Conservation (phyloP, 2,888 invertebrate genomes). For the Himalopsyche anomala region DNA sequence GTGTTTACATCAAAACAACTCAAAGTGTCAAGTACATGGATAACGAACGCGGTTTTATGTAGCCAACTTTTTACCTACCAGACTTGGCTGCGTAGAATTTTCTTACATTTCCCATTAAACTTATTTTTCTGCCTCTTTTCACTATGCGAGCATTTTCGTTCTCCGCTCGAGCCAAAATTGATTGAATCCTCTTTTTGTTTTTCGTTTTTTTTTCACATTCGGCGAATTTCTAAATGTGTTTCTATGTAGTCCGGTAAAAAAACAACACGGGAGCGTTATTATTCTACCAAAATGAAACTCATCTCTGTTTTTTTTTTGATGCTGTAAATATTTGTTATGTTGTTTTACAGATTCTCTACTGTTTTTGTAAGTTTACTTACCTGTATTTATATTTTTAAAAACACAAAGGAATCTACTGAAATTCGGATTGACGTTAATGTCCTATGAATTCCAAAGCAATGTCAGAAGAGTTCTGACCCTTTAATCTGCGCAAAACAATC, state of each 20-base stretch:
- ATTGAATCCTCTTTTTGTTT: conserved; percentile 20
- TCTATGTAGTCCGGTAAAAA: conserved; percentile 3
- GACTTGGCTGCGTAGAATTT: neutral
- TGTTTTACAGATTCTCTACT: neutral
- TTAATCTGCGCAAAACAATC: too few relatives aligned
- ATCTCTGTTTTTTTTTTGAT: neutral
- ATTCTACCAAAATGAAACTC: neutral
- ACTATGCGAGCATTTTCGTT: neutral
- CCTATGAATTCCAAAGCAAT: too few relatives aligned
- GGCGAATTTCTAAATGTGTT: conserved; percentile 20
- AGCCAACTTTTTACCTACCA: neutral
- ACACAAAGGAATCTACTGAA: neutral
- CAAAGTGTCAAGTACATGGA: neutral
- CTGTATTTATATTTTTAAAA: neutral
- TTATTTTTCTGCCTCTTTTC: neutral
- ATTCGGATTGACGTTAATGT: neutral
- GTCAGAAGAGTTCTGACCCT: too few relatives aligned
- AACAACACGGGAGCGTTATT: neutral
- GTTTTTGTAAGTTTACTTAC: neutral
- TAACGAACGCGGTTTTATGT: neutral
- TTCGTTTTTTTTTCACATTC: neutral
- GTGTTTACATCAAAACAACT: conserved; percentile 12
- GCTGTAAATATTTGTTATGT: neutral
- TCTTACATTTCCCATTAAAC: conserved; percentile 22
- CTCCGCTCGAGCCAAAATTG: neutral